Conservation (phyloP, 2,888 invertebrate genomes). For the Napeogenes sylphis region DNA sequence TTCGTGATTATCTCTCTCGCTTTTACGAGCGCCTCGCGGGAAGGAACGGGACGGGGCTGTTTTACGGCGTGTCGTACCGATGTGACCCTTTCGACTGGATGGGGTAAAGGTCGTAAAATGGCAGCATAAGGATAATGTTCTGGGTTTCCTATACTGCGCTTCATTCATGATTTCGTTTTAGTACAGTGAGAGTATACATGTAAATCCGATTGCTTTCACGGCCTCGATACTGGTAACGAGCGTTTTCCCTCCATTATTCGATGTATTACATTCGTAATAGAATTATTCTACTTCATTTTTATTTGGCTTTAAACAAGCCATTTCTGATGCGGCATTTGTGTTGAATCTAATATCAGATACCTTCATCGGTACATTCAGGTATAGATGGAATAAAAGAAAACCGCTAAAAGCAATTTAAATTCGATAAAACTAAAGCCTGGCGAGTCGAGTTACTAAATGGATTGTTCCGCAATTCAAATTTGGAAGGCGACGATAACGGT, state of each 20-base stretch:
- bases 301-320: conserved; percentile 34
- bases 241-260: conserved; percentile 61
- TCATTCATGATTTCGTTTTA: conserved; percentile 78
- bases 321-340: conserved; percentile 20
- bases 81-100: conserved; percentile 75
- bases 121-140: conserved; percentile 78
- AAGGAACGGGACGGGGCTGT: conserved; percentile 54
- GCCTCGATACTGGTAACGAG: conserved; percentile 62
- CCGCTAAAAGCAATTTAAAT: conserved; percentile 17
- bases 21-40: conserved; percentile 54
- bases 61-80: conserved; percentile 70
- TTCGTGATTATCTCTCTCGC: conserved; percentile 73
- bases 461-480: conserved; percentile 57
- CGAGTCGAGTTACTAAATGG: conserved; percentile 18
- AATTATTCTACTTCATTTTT: conserved; percentile 40
- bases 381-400: conserved; percentile 12
- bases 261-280: conserved; percentile 69
- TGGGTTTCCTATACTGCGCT: conserved; percentile 75
- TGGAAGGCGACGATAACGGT: conserved; percentile 54
- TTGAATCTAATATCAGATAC: conserved; percentile 13
- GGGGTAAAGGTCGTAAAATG: conserved; percentile 78
- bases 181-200: conserved; percentile 72
- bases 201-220: conserved; percentile 74
- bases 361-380: background rate
- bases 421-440: conserved; percentile 17